Evolutionary conservation across 92 coral and sea anemone species (phyloP).

Genomic region (Palythoa caribaeorum): DNA sequence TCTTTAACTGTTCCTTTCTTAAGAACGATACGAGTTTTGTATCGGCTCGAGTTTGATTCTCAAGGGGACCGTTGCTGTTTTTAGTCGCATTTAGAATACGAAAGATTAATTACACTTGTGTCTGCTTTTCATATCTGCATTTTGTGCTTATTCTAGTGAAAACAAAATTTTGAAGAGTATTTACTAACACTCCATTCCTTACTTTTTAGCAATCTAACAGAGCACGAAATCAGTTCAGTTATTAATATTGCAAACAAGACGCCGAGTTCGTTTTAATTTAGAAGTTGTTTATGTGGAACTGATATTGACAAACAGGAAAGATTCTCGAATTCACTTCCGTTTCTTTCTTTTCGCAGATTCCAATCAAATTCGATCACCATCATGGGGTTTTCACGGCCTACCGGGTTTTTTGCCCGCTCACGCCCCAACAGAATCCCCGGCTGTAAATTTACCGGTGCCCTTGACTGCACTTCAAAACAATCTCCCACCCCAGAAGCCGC

Average conservation of each 20-base stretch:
- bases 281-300: constrained; percentile 22
- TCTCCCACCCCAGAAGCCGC: constrained; percentile 78
- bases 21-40: not conserved
- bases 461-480: constrained; percentile 79
- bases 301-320: constrained; percentile 53
- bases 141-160: not conserved
- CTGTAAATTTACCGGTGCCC: constrained; percentile 72
- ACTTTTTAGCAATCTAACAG: not conserved
- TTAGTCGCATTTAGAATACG: not conserved
- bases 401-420: constrained; percentile 87
- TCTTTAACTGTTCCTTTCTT: constrained; percentile 18
- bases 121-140: constrained; percentile 9
- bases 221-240: not conserved
- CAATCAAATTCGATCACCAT: constrained; percentile 85
- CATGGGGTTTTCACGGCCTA: constrained; percentile 91
- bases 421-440: constrained; percentile 80
- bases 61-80: not conserved
- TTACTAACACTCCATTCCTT: not conserved
- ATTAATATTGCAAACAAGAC: not conserved
- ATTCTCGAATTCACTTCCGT: constrained; percentile 35
- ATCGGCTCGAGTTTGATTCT: constrained; percentile 18
- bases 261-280: constrained; percentile 5
- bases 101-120: constrained; percentile 18
- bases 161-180: not conserved
- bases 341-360: constrained; percentile 73